Evolutionary conservation across 2,113 vertebrate species (phyloP), one percentile per base, ranked within the genome.

Genomic region (Cavia porcellus): DNA sequence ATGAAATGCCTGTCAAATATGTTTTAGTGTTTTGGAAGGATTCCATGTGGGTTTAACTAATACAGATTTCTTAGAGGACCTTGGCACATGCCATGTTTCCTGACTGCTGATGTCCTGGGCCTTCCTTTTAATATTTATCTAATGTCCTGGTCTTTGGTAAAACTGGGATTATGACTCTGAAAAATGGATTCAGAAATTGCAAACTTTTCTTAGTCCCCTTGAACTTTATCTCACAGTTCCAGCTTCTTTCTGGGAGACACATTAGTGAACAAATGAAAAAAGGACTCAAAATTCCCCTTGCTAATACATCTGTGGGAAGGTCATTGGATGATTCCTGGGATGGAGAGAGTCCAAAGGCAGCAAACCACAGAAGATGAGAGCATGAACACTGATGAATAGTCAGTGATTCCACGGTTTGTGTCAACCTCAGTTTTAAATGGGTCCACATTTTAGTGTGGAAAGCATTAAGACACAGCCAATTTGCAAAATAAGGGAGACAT

Each of bases 61-160:
- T 32, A 45, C 28, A 90, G 68, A 19, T 79, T 84, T 83, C 47
- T 68, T 57, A 11, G 0, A 75, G 50, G 38, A 8, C 57, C 38
- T 79, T 66, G 81, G 35, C 28, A 83, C 70, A 50, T 83, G 30
- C 15, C 22, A 13, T 28, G 11, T 72, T 5, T 96, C 19, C 13
- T 50, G 66, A 70, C 4, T n/a, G 47, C 90, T 85, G 30, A 59
- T 7, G 3, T 88, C 5, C 75, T 61, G n/a, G 50, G 38, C 47
- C 80, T 85, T 94, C 52, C 19, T 89, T 83, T 77, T 82, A 22
- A n/a, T n/a, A n/a, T n/a, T n/a, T n/a, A n/a, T n/a, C n/a, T n/a
- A n/a, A n/a, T n/a, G n/a, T n/a, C 6, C 55, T 62, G 42, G 42
- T 47, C 85, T 55, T 82, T 32, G 47, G 30, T 70, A 90, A 96